Base-by-base conservation (phyloP, 2,888 invertebrate genomes). In the Dicycla oo region DNA sequence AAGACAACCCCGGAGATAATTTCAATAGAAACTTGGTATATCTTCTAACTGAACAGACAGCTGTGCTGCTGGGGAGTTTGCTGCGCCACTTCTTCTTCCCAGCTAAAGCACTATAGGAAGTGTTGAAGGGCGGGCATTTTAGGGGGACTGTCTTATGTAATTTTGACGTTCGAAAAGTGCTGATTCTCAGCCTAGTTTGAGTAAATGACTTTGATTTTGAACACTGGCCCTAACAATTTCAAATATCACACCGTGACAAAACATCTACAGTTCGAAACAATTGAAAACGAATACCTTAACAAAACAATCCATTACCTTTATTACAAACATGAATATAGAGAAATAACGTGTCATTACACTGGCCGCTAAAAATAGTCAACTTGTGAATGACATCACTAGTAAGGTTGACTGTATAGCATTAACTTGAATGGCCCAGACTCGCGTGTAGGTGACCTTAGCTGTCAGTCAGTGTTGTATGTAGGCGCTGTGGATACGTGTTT, bases 381-480 rank as follows among this genome's bases (percentile, higher is more conserved):
- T 40, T 26, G 45, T 38, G 8, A n/a, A 71, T 81, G 78, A 78
- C 82, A 56, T 78, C 82, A 78, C 54, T 49, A 18, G 45, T 51
- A 40, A 51, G 43, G 51, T 49, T 64, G 49, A 34, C 15, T 11
- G 43, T 26, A 54, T 26, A 49, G 61, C 81, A 38, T 49, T 69
- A 30, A 51, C 70, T 70, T 26, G 53, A 65, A 26, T 38, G 63
- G 23, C 54, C 51, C 63, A 64, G 34, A 78, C 63, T 51, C 49
- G 38, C 6, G 13, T 3, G 47, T 3, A 5, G 13, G 3, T 26
- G 65, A 63, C 78, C 78, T 81, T 54, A 67, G 26, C 26, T 63
- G 71, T 76, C 81, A 70, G 56, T 81, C 81, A 81, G 3, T 15
- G 13, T 47, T 51, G 54, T 62, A 38, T 57, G 77, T 76, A 56